Evolutionary conservation across 1,140 invertebrate species (phyloP).

Genomic region (Drosophila triauraria): DNA sequence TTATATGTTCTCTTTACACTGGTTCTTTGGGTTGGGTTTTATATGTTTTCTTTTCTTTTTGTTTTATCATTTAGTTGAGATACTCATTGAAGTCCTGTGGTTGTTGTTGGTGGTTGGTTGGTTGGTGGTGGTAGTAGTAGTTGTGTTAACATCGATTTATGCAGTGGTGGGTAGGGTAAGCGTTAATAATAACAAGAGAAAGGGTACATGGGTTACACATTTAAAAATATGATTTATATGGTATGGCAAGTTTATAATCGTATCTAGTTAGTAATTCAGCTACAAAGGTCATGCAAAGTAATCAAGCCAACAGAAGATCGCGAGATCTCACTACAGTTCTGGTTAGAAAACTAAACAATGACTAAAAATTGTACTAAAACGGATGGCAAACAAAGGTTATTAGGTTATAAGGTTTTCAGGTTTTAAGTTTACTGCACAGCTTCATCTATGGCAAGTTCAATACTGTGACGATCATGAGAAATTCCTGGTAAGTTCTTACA

Average conservation of each 20-base stretch:
- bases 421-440: conserved; percentile 38
- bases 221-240: conserved; percentile 67
- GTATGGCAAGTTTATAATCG: conserved; percentile 42
- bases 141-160: conserved; percentile 83
- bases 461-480: conserved; percentile 60
- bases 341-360: conserved; percentile 30
- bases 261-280: conserved; percentile 64
- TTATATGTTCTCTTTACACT: conserved; percentile 32
- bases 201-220: conserved; percentile 81
- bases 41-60: conserved; percentile 19
- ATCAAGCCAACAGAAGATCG: conserved; percentile 44
- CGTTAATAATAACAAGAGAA: conserved; percentile 82
- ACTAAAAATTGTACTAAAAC: conserved; percentile 37
- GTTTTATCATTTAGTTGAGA: conserved; percentile 73
- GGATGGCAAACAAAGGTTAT: conserved; percentile 32
- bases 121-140: conserved; percentile 66
- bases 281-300: conserved; percentile 81
- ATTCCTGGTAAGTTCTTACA: conserved; percentile 63
- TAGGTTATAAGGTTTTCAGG: conserved; percentile 12
- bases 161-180: conserved; percentile 83
- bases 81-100: conserved; percentile 85
- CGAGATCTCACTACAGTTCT: conserved; percentile 6
- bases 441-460: conserved; percentile 79
- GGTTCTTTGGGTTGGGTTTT: conserved; percentile 35
- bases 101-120: conserved; percentile 59